phyloP scores from a whole-genome alignment of 2,888 invertebrate genomes.

The Taphrorychus bicolor region DNA sequence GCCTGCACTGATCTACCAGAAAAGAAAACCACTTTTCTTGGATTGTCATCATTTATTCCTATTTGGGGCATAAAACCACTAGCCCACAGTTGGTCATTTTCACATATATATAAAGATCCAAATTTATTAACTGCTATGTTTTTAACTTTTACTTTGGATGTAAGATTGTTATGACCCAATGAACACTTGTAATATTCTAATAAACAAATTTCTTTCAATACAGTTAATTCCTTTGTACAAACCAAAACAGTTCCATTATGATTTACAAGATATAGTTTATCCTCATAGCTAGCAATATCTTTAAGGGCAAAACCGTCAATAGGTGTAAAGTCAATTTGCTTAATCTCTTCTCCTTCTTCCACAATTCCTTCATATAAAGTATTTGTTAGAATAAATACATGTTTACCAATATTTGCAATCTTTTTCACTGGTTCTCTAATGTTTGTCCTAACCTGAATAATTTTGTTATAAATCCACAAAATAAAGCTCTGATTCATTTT shows the following conservation, averaged over 20 bases:
- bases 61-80: conserved; percentile 73
- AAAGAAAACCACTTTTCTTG: conserved; percentile 73
- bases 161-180: conserved; percentile 68
- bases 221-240: conserved; percentile 63
- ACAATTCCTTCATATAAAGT: conserved; percentile 60
- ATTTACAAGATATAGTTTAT: conserved; percentile 68
- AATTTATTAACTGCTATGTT: conserved; percentile 69
- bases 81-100: conserved; percentile 74
- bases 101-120: conserved; percentile 70
- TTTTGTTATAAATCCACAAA: conserved; percentile 52
- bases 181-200: conserved; percentile 70
- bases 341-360: conserved; percentile 37
- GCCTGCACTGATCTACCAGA: conserved; percentile 72
- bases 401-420: conserved; percentile 59
- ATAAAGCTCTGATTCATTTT: neutral
- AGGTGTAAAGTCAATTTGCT: conserved; percentile 54
- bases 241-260: conserved; percentile 68
- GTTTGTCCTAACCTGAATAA: conserved; percentile 51
- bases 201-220: conserved; percentile 68
- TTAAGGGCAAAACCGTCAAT: conserved; percentile 63
- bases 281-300: conserved; percentile 70
- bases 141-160: conserved; percentile 68
- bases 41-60: conserved; percentile 65
- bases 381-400: conserved; percentile 60
- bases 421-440: conserved; percentile 56